Conservation (phyloP, 2,113 vertebrate genomes). For the Pollimyrus isidori region DNA sequence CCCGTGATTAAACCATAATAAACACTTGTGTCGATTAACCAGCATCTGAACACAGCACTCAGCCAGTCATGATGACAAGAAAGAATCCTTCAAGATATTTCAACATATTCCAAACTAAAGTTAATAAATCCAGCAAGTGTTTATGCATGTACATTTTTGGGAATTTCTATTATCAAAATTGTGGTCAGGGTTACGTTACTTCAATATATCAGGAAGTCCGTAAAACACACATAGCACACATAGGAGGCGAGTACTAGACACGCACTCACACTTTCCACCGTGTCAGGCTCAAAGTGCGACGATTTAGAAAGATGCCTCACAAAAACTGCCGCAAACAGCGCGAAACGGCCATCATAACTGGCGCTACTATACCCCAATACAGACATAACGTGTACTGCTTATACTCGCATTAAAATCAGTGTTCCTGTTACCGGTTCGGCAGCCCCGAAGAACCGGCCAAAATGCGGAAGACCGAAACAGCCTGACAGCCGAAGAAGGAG, state of each 20-base stretch:
- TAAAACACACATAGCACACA: not conserved
- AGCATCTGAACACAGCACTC: not conserved
- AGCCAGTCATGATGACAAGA: not conserved
- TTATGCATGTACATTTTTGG: not conserved
- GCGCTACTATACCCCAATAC: not conserved
- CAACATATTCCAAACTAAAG: not conserved
- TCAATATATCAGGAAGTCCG: not conserved
- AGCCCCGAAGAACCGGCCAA: not conserved
- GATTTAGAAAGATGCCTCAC: not conserved
- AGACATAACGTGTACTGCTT: not conserved
- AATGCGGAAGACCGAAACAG: conserved; percentile 29
- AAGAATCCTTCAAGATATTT: not conserved
- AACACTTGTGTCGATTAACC: not conserved
- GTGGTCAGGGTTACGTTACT: not conserved
- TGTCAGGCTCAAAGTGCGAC: not conserved
- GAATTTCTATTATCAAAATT: not conserved
- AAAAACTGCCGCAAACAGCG: not conserved
- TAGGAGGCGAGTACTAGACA: not conserved
- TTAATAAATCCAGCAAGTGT: not conserved
- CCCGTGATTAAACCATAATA: not conserved
- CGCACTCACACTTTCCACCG: not conserved
- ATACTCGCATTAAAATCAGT: not conserved
- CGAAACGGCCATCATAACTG: not conserved
- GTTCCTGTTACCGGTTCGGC: not conserved
- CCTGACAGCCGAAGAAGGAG: conserved; percentile 37